phyloP scores from a whole-genome alignment of 23 tunicate species.

The Clavelina lepadiformis region DNA sequence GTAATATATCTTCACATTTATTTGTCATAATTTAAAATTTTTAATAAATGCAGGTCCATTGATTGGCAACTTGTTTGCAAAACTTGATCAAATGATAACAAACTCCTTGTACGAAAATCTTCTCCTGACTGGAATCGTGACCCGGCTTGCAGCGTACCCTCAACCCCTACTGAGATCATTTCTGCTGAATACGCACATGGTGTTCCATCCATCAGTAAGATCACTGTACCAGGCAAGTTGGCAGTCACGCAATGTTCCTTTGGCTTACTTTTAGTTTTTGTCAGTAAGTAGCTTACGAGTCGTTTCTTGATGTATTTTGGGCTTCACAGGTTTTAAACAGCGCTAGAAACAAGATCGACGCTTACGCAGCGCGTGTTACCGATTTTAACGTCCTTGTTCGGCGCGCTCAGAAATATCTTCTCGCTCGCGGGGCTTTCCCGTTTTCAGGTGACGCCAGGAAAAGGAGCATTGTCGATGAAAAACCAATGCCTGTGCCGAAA shows the following conservation, averaged over 20 bases:
- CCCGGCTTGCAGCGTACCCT: conserved; percentile 68
- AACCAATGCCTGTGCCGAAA: conserved; percentile 86
- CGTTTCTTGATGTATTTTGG: not conserved
- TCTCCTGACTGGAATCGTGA: conserved; percentile 84
- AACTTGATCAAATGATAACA: conserved; percentile 90
- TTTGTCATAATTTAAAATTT: no score
- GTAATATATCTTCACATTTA: no score
- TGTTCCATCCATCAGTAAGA: conserved; percentile 89
- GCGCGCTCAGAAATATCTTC: conserved; percentile 83
- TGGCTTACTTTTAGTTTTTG: not conserved
- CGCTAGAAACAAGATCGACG: conserved; percentile 70
- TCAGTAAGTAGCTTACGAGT: not conserved
- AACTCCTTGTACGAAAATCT: conserved; percentile 89
- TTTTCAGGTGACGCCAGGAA: conserved; percentile 41
- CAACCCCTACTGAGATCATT: conserved; percentile 87
- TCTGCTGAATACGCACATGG: conserved; percentile 83
- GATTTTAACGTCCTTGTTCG: conserved; percentile 53
- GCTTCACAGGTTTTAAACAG: conserved; percentile 52
- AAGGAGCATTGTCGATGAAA: conserved; percentile 31
- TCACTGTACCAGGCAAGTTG: conserved; percentile 82
- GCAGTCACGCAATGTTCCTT: no score
- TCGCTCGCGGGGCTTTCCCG: conserved; percentile 61
- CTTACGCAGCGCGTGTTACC: conserved; percentile 32
- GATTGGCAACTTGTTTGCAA: conserved; percentile 80
- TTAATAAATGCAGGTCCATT: conserved; percentile 59